These are phyloP conservation scores for Pelodiscus sinensis DNA, from an alignment of 2,113 vertebrate species.

Conservation along the genomic window DNA sequence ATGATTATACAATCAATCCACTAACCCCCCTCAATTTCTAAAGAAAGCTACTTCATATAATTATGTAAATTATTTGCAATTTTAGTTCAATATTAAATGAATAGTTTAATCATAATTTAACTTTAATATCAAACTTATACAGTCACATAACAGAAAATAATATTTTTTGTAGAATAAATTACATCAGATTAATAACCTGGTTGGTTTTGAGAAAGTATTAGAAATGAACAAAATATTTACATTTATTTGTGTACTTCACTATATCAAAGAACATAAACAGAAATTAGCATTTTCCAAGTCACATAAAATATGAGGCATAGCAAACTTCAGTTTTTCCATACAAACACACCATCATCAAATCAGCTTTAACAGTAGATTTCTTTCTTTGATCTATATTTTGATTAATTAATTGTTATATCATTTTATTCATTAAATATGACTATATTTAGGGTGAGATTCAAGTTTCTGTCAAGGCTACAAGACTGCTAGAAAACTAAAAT, in stretches of 20 bases:
- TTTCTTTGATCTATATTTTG: neutral
- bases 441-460: neutral
- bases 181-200: neutral
- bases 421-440: neutral
- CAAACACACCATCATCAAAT: neutral
- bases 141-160: neutral
- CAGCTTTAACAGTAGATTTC: neutral
- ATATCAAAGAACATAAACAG: too few species aligned
- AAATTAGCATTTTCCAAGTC: too few species aligned
- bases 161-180: slow-evolving; percentile 13
- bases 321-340: neutral
- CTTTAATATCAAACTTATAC: neutral
- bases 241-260: neutral
- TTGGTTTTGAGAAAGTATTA: neutral
- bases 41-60: neutral
- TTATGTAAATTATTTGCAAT: neutral
- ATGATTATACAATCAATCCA: neutral
- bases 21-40: neutral
- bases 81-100: neutral
- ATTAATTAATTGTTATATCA: slow-evolving; percentile 6
- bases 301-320: neutral
- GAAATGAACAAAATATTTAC: neutral
- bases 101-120: neutral
- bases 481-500: neutral
- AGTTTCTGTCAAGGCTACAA: neutral